Evolutionary conservation across 2,797 vertebrate genomes (phyloP), one percentile per base, ranked within the genome.

Genomic region (Onychomys arenicola): DNA sequence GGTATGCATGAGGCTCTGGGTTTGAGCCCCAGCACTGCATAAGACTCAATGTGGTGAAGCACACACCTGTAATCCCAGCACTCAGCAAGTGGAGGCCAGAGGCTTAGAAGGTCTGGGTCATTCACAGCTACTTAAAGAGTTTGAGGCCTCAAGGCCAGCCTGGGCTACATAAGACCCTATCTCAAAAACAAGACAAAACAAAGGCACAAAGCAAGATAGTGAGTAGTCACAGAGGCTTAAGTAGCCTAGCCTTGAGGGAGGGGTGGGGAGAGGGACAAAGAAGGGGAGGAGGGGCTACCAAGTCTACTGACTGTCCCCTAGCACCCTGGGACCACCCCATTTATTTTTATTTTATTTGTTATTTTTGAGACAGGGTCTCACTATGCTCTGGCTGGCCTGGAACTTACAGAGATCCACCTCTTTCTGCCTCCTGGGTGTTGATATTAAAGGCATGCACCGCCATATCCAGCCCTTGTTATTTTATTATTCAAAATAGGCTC

Each of bases 231-330:
- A 1, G 34, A 82, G 85, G 49, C 52, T 7, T 17, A 67, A 46
- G 76, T 59, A 69, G 46, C 49, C 61, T 61, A 0, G 27, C 32
- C 32, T 40, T 37, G 71, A 67, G 23, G 46, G 76, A 76, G 9
- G 46, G 65, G 5, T 37, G 57, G 46, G 59, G 11, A 29, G 16
- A 34, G 59, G 55, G 14, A 37, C 7, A 9, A 1, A n/a, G 43
- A 4, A 12, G 13, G 46, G 37, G 61, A 14, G 12, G 0, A 0
- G 13, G 34, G 55, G 1, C 0, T 4, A 40, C 7, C 0, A 3
- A 52, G 2, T 23, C 23, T 71, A 29, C 40, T 3, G 17, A 43
- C 19, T 10, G 13, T 21, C 21, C 17, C 71, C 34, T 77, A 93
- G 90, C 37, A 94, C 52, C 37, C 67, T 55, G 67, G 84, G 63